Evolutionary conservation across 2,113 vertebrate species (phyloP).

Genomic region (Nycticryphes semicollaris): DNA sequence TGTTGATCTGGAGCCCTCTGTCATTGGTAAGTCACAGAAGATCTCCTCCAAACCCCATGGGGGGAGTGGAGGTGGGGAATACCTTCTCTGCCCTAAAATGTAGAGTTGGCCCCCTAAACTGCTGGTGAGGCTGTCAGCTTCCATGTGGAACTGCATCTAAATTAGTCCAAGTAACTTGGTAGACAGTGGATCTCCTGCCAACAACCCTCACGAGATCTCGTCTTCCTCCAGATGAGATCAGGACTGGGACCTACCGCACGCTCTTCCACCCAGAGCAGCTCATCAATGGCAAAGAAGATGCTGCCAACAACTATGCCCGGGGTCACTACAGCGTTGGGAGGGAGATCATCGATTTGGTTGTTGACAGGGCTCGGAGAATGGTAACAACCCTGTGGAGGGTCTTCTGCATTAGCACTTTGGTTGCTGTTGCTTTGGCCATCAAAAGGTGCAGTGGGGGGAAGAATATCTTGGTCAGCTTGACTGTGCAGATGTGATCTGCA

Average conservation of each 20-base stretch:
- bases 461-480: neutral
- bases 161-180: neutral
- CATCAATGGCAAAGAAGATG: slow-evolving; percentile 64
- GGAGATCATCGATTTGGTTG: slow-evolving; percentile 17
- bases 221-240: slow-evolving; percentile 72
- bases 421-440: neutral
- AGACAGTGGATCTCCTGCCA: neutral
- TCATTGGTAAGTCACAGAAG: slow-evolving; percentile 48
- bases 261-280: slow-evolving; percentile 75
- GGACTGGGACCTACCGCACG: slow-evolving; percentile 69
- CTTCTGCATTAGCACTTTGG: neutral
- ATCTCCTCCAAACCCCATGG: no score
- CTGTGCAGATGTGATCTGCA: neutral
- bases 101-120: neutral
- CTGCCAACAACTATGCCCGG: slow-evolving; percentile 63
- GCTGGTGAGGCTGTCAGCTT: neutral
- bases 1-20: slow-evolving; percentile 74
- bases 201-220: neutral
- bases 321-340: slow-evolving; percentile 64
- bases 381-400: neutral
- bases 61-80: no score
- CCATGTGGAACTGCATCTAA: neutral
- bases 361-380: slow-evolving; percentile 50
- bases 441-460: no score
- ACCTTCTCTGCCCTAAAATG: neutral